Conservation (phyloP, 2,797 vertebrate species). For the Atherinosoma microstoma region DNA sequence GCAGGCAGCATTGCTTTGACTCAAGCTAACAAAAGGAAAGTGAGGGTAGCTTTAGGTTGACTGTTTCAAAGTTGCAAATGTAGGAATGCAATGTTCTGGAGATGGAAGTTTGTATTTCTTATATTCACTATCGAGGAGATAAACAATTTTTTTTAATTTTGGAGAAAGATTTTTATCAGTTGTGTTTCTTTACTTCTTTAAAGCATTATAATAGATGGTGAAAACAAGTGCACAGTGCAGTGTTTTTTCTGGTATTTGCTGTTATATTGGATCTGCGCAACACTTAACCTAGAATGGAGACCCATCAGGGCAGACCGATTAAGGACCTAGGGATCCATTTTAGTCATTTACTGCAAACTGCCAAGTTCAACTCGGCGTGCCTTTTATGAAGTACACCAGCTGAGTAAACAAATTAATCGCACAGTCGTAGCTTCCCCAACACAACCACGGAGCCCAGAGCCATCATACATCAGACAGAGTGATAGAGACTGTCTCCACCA, state of each 20-base stretch:
- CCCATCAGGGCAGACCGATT: slow-evolving; percentile 73
- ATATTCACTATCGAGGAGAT: slow-evolving; percentile 19
- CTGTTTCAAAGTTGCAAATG: slow-evolving; percentile 53
- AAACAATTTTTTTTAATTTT: slow-evolving; percentile 25
- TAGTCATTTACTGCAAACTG: slow-evolving; percentile 82
- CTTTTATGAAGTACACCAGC: slow-evolving; percentile 79
- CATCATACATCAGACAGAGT: slow-evolving; percentile 80
- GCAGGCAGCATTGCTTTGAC: slow-evolving; percentile 66
- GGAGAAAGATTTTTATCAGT: slow-evolving; percentile 22
- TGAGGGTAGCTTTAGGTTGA: slow-evolving; percentile 58
- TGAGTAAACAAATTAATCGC: slow-evolving; percentile 84
- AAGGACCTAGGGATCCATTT: slow-evolving; percentile 78
- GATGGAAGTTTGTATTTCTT: slow-evolving; percentile 32
- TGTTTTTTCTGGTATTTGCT: slow-evolving; percentile 61
- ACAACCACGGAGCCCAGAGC: slow-evolving; percentile 60
- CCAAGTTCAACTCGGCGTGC: slow-evolving; percentile 77
- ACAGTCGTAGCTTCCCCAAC: slow-evolving; percentile 71
- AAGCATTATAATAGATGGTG: slow-evolving; percentile 37
- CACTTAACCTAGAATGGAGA: slow-evolving; percentile 74
- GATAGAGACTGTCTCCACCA: slow-evolving; percentile 73
- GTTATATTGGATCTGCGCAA: slow-evolving; percentile 67
- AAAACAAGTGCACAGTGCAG: slow-evolving; percentile 30
- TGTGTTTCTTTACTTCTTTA: slow-evolving; percentile 27
- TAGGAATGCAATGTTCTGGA: slow-evolving; percentile 47
- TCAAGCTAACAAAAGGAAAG: slow-evolving; percentile 59